These are phyloP conservation scores for Xestia xanthographa DNA, from an alignment of 2,888 invertebrate species.

Conservation along the genomic window DNA sequence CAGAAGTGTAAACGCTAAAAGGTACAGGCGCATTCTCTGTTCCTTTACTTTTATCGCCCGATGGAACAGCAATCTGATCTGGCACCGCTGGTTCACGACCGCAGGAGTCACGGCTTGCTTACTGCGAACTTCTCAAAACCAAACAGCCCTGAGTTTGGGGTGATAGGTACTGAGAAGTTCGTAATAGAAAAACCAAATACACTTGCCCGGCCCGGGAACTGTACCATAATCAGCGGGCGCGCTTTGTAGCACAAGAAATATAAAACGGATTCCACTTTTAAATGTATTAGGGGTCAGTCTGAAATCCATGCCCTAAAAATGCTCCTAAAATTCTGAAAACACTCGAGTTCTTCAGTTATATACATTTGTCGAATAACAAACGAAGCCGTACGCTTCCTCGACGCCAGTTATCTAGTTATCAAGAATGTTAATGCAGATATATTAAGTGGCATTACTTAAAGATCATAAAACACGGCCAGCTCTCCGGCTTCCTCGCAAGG, in stretches of 20 bases:
- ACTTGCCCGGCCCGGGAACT: not conserved
- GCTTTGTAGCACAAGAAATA: not conserved
- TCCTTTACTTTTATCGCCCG: not conserved
- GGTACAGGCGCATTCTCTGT: not conserved
- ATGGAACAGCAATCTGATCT: not conserved
- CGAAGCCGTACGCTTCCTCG: not conserved
- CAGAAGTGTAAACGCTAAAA: not conserved
- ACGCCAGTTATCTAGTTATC: conserved; percentile 25
- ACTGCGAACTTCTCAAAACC: too few species aligned
- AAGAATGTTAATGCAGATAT: conserved; percentile 41
- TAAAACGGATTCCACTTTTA: not conserved
- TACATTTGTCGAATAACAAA: not conserved
- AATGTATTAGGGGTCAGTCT: not conserved
- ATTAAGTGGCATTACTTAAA: conserved; percentile 45
- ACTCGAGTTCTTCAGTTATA: not conserved
- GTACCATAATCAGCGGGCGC: not conserved
- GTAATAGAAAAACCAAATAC: not conserved
- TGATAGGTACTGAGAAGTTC: too few species aligned
- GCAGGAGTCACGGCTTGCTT: not conserved
- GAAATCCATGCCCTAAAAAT: not conserved
- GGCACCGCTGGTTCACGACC: not conserved
- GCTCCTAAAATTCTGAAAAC: not conserved
- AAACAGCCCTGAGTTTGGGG: too few species aligned
- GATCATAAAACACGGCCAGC: conserved; percentile 38
- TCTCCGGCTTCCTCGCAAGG: conserved; percentile 30